Conservation (phyloP, 2,113 vertebrate species). For the Pantherophis guttatus region DNA sequence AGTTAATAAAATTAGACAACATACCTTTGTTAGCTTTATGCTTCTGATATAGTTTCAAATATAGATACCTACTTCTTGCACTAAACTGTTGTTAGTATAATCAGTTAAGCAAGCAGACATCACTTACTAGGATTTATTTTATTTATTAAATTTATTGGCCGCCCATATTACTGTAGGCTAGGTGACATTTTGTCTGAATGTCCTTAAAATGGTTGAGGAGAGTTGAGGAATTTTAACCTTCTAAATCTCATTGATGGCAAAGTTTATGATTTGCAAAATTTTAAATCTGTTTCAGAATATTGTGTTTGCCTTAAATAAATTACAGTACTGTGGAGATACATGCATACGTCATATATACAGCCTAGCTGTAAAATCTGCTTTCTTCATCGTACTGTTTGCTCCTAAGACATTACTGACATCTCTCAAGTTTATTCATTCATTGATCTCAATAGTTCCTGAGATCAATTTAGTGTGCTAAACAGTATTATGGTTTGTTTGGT, state of each 20-base stretch:
- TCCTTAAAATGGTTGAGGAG: not conserved
- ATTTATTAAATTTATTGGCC: no score
- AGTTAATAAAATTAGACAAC: not conserved
- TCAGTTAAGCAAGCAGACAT: not conserved
- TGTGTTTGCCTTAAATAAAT: not conserved
- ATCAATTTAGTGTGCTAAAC: not conserved
- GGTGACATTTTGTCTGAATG: not conserved
- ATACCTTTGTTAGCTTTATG: not conserved
- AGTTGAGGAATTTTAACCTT: not conserved
- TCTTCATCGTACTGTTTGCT: not conserved
- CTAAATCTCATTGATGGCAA: not conserved
- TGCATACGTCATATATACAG: not conserved
- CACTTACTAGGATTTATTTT: not conserved
- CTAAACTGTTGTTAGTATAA: not conserved
- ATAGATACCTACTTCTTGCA: not conserved
- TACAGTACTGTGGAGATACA: not conserved
- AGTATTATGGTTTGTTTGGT: not conserved
- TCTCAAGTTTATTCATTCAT: not conserved
- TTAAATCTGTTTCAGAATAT: not conserved
- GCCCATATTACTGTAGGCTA: not conserved
- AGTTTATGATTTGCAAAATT: not conserved
- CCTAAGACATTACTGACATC: not conserved
- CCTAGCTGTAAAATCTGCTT: not conserved
- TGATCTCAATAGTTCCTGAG: not conserved
- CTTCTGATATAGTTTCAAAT: not conserved